Evolutionary conservation across 2,113 vertebrate species (phyloP).

Genomic region (Trochalopteron elliotii): DNA sequence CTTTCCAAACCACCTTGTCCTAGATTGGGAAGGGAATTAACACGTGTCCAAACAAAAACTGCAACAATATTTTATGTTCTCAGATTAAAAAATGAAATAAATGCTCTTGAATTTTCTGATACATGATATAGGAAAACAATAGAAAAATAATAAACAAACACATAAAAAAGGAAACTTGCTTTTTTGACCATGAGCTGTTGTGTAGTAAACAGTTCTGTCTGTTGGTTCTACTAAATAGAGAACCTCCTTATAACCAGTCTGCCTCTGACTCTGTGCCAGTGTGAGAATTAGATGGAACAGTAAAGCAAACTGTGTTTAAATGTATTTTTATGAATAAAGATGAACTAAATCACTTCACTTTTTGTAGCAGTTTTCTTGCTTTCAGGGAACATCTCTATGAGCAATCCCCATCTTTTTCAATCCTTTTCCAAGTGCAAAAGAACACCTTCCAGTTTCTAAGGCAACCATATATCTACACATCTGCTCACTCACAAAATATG

Average conservation of each 20-base stretch:
- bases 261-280: not conserved
- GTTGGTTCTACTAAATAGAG: not conserved
- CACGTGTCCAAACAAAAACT: not conserved
- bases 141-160: not conserved
- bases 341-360: not conserved
- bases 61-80: not conserved
- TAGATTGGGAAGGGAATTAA: not conserved
- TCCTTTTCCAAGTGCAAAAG: not conserved
- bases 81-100: not conserved
- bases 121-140: not conserved
- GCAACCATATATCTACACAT: fast-evolving
- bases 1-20: not conserved
- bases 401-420: not conserved
- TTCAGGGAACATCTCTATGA: not conserved
- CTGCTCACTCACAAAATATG: not conserved
- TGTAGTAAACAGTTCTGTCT: not conserved
- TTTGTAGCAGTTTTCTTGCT: not conserved
- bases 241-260: not conserved
- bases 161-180: not conserved
- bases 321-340: not conserved
- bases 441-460: not conserved
- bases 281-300: not conserved
- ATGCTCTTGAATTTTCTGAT: not conserved
- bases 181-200: not conserved
- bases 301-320: not conserved